These are phyloP conservation scores for Papilio elwesi DNA, from an alignment of 2,888 invertebrate species.

Conservation along the genomic window DNA sequence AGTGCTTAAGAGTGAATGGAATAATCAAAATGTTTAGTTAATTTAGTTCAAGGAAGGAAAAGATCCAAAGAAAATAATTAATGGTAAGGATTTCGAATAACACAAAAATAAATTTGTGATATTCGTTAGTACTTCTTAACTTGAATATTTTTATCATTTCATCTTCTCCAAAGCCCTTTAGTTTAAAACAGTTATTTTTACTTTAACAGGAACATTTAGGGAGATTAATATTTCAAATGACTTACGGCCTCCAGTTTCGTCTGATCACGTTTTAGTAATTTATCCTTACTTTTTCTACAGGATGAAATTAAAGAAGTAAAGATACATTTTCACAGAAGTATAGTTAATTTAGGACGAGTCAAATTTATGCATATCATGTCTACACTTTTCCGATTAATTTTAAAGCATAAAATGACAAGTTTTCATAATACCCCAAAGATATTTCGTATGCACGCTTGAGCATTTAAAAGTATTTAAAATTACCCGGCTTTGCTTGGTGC, in stretches of 20 bases:
- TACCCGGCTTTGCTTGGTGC: too few relatives aligned
- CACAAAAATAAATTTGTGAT: too few relatives aligned
- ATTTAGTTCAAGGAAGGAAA: too few relatives aligned
- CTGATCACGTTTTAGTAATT: constrained; percentile 7
- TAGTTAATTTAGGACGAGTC: not conserved
- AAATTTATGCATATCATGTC: not conserved
- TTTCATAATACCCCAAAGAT: too few relatives aligned
- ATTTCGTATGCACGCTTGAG: too few relatives aligned
- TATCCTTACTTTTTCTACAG: not conserved
- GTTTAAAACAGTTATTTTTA: not conserved
- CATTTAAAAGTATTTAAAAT: too few relatives aligned
- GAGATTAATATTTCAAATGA: constrained; percentile 14
- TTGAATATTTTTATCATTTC: not conserved
- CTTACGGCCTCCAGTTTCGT: not conserved
- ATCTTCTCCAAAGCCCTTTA: not conserved
- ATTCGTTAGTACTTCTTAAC: too few relatives aligned
- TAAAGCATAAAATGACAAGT: not conserved
- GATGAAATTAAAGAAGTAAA: constrained; percentile 4
- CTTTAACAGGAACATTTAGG: not conserved
- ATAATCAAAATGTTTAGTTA: too few relatives aligned
- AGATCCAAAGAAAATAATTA: too few relatives aligned
- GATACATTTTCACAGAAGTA: not conserved
- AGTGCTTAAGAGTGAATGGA: too few relatives aligned
- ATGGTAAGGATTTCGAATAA: too few relatives aligned
- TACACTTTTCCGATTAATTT: not conserved